phyloP scores from a whole-genome alignment of 64 coral and sea anemone species.

The Catalaphyllia jardinei region DNA sequence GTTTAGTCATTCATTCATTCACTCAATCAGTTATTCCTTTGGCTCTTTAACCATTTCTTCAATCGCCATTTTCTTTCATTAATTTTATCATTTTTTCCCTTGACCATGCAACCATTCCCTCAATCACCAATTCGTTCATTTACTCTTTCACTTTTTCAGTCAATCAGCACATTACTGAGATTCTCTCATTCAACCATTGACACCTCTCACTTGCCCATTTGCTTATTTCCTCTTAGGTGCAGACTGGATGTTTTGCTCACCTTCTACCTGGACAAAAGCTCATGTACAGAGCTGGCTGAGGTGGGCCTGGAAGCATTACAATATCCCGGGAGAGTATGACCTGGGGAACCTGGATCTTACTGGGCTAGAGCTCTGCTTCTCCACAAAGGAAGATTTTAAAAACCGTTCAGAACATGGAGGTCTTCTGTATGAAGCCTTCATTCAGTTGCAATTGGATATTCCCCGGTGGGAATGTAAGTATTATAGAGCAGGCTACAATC shows the following conservation, averaged over 20 bases:
- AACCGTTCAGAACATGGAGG: conserved; percentile 47
- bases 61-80: no score
- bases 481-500: neutral
- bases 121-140: no score
- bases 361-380: conserved; percentile 29
- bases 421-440: conserved; percentile 41
- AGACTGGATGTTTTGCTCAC: conserved; percentile 28
- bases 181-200: no score
- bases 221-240: neutral
- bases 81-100: no score
- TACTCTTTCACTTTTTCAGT: no score
- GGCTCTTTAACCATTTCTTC: no score
- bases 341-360: conserved; percentile 6
- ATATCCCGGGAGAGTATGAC: conserved; percentile 18
- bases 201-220: no score
- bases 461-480: conserved; percentile 33
- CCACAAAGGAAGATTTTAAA: conserved; percentile 35
- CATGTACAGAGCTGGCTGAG: conserved; percentile 44
- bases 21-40: no score
- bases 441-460: neutral
- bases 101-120: no score
- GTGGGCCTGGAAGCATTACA: conserved; percentile 41
- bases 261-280: conserved; percentile 35
- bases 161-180: no score
- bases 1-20: no score